Percentiles rank a stretch among this genome's conserved stretches.
Conservation (phyloP, 2,113 vertebrate species). For the Sceloporus tristichus region DNA sequence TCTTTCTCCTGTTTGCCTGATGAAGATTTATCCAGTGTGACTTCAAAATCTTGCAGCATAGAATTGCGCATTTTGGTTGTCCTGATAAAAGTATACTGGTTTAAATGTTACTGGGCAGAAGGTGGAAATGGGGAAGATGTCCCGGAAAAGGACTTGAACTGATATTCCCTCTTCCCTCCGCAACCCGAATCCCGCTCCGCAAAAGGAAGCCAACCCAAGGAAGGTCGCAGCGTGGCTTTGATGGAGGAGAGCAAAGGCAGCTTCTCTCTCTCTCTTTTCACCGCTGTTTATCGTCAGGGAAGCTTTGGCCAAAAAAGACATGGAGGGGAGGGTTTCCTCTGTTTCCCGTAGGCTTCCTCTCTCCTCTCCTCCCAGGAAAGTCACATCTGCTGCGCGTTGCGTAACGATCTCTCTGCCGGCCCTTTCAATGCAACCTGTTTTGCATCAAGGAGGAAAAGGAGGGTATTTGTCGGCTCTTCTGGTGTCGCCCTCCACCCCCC, state of each 20-base stretch:
- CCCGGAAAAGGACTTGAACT: too few species aligned
- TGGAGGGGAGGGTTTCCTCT: neutral
- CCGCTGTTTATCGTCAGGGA: too few species aligned
- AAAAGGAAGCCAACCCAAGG: neutral
- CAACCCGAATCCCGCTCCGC: neutral
- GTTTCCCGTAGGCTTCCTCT: neutral
- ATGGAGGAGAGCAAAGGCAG: neutral
- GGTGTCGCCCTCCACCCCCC: neutral
- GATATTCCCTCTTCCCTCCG: too few species aligned
- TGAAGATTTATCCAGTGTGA: too few species aligned
- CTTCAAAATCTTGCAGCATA: too few species aligned
- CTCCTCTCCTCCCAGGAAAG: neutral
- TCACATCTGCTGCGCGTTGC: constrained; percentile 36
- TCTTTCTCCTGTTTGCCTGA: too few species aligned
- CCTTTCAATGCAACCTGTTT: constrained; percentile 26
- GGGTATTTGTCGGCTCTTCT: constrained; percentile 22
- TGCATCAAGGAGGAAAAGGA: constrained; percentile 29
- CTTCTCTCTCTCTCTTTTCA: constrained; percentile 19
- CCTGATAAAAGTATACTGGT: too few species aligned
- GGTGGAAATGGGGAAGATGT: too few species aligned
- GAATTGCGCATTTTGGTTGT: too few species aligned
- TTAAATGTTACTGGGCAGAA: too few species aligned
- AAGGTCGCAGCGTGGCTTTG: neutral
- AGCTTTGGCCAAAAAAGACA: neutral
- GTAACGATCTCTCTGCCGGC: constrained; percentile 17